Conservation (phyloP, 1,140 invertebrate species). For the Chelonus insularis region DNA sequence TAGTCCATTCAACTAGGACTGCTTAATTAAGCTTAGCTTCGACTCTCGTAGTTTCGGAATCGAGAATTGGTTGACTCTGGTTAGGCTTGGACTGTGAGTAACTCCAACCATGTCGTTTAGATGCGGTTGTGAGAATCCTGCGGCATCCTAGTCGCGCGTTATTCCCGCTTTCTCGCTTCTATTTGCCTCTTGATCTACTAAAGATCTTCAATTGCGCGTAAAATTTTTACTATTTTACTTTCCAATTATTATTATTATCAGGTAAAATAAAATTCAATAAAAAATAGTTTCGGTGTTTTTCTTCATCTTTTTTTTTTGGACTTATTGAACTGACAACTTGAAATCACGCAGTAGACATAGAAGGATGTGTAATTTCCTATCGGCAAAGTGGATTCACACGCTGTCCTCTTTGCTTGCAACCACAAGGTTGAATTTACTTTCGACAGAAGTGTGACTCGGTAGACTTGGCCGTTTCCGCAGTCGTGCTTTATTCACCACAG, state of each 20-base stretch:
- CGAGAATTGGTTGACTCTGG: conserved; percentile 30
- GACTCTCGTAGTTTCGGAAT: conserved; percentile 34
- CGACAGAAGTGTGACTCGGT: conserved; percentile 1
- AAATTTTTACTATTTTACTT: too few species aligned
- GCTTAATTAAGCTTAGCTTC: conserved; percentile 53
- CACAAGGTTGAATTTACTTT: conserved; percentile 13
- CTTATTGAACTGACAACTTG: not conserved
- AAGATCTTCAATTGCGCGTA: too few species aligned
- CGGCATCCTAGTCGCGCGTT: not conserved
- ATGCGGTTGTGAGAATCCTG: conserved; percentile 17
- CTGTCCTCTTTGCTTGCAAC: conserved; percentile 13
- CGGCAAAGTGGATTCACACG: conserved; percentile 35
- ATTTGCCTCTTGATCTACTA: not conserved
- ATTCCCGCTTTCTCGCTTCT: conserved; percentile 7
- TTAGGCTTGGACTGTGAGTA: conserved; percentile 24
- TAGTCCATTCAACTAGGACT: conserved; percentile 45
- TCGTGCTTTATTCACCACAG: conserved; percentile 40
- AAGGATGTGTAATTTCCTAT: conserved; percentile 52
- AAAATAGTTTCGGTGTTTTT: too few species aligned
- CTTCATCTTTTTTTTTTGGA: not conserved
- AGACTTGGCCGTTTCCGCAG: conserved; percentile 41
- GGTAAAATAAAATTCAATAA: too few species aligned
- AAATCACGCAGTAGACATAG: conserved; percentile 29
- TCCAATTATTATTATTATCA: too few species aligned
- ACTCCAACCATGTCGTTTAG: conserved; percentile 17